Conservation (phyloP, 2,113 vertebrate genomes). For the Ciconia stormi region DNA sequence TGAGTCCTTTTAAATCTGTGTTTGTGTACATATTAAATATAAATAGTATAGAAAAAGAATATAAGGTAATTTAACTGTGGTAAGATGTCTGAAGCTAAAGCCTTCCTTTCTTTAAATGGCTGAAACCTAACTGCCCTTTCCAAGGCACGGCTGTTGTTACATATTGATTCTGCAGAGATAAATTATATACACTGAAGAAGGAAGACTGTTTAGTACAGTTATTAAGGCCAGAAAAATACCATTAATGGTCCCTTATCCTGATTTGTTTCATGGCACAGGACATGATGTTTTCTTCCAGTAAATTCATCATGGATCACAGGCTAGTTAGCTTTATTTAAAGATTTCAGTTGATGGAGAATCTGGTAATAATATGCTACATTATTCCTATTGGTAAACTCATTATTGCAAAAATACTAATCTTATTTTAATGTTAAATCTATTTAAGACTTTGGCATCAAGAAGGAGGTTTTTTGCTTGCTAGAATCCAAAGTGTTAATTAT, state of each 20-base stretch:
- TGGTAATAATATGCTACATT: neutral
- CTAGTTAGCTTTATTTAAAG: neutral
- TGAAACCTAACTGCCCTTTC: neutral
- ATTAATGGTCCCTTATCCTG: neutral
- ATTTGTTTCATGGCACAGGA: neutral
- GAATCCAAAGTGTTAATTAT: neutral
- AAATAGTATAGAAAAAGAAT: neutral
- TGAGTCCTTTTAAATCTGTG: neutral
- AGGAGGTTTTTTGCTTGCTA: neutral
- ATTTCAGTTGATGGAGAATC: neutral
- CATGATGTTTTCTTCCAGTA: neutral
- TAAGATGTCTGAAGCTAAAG: neutral
- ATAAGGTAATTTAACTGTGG: neutral
- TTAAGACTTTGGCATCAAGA: neutral
- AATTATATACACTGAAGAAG: neutral
- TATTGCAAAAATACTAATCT: neutral
- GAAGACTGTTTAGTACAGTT: neutral
- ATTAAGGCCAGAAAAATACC: neutral
- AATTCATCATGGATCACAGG: neutral
- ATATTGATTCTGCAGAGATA: neutral
- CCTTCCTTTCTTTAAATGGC: neutral
- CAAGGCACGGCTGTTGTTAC: neutral
- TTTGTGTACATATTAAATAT: neutral
- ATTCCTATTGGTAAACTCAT: neutral
- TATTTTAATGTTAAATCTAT: neutral